Evolutionary conservation across 2,113 vertebrate species (phyloP).

Genomic region (Collichthys lucidus): DNA sequence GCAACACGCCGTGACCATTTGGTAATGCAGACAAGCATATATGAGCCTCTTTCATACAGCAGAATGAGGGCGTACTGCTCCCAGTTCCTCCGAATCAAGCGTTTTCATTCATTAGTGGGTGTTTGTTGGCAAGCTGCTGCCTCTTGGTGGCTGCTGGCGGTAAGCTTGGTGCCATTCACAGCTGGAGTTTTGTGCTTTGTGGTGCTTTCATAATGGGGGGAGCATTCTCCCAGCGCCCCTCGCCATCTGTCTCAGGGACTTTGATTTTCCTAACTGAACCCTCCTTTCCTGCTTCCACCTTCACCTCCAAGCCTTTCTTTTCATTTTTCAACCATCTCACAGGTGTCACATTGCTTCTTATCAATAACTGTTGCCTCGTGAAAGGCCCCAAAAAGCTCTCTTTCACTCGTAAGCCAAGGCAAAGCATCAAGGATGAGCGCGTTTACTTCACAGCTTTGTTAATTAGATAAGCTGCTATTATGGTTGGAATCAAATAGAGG

Average conservation of each 20-base stretch:
- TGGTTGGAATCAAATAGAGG: not conserved
- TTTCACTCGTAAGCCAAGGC: not conserved
- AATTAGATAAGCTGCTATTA: not conserved
- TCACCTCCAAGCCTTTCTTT: not conserved
- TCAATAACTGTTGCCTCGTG: not conserved
- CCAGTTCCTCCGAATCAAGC: constrained; percentile 19
- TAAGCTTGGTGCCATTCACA: constrained; percentile 45
- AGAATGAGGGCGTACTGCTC: not conserved
- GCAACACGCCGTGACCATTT: constrained; percentile 25
- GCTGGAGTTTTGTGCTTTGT: constrained; percentile 56
- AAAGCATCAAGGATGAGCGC: not conserved
- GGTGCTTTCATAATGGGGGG: constrained; percentile 51
- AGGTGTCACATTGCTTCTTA: constrained; percentile 31
- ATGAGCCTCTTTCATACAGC: constrained; percentile 24
- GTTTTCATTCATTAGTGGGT: constrained; percentile 49
- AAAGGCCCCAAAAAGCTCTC: not conserved
- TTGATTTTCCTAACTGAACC: constrained; percentile 31
- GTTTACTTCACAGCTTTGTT: not conserved
- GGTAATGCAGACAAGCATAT: constrained; percentile 30
- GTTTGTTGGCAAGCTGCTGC: constrained; percentile 63
- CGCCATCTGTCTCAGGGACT: constrained; percentile 68
- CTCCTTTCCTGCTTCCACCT: constrained; percentile 13
- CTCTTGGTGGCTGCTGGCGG: constrained; percentile 50
- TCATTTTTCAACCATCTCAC: constrained; percentile 1
- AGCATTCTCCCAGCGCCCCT: constrained; percentile 28